Percentiles rank a stretch among this genome's conserved stretches.
phyloP scores from a whole-genome alignment of 2,797 vertebrate genomes.

The Cyclopterus lumpus region DNA sequence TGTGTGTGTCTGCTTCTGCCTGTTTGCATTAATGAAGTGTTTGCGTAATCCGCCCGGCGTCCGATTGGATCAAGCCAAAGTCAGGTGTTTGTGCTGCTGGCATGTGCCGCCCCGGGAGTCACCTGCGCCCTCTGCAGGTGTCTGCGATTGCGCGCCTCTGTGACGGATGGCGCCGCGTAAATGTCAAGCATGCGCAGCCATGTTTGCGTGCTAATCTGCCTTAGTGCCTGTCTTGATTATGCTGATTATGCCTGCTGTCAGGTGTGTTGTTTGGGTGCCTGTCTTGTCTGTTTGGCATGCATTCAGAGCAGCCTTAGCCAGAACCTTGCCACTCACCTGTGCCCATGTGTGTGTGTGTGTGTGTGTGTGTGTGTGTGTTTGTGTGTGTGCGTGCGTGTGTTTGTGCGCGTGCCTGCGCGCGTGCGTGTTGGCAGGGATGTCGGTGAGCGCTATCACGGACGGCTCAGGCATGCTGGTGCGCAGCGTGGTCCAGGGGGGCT shows the following conservation, averaged over 20 bases:
- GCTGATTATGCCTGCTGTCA: slow-evolving; percentile 74
- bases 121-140: slow-evolving; percentile 63
- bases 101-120: slow-evolving; percentile 59
- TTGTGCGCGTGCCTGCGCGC: slow-evolving; percentile 22
- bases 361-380: slow-evolving; percentile 48
- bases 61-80: slow-evolving; percentile 66
- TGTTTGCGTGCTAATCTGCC: slow-evolving; percentile 79
- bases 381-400: slow-evolving; percentile 41
- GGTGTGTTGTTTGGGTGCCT: slow-evolving; percentile 75
- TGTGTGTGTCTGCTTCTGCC: slow-evolving; percentile 57
- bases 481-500: slow-evolving; percentile 92
- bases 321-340: slow-evolving; percentile 69
- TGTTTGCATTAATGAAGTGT: slow-evolving; percentile 73
- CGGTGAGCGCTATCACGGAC: slow-evolving; percentile 94
- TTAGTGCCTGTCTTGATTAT: slow-evolving; percentile 79
- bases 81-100: slow-evolving; percentile 65
- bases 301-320: slow-evolving; percentile 69
- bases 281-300: slow-evolving; percentile 70
- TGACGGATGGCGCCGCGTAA: slow-evolving; percentile 58
- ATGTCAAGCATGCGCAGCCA: slow-evolving; percentile 72
- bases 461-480: slow-evolving; percentile 94
- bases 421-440: slow-evolving; percentile 88
- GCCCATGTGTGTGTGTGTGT: slow-evolving; percentile 47
- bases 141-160: slow-evolving; percentile 31
- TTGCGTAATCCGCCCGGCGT: slow-evolving; percentile 73